Base-by-base conservation (phyloP, 2,888 invertebrate species). In the Callyntrura sp. region DNA sequence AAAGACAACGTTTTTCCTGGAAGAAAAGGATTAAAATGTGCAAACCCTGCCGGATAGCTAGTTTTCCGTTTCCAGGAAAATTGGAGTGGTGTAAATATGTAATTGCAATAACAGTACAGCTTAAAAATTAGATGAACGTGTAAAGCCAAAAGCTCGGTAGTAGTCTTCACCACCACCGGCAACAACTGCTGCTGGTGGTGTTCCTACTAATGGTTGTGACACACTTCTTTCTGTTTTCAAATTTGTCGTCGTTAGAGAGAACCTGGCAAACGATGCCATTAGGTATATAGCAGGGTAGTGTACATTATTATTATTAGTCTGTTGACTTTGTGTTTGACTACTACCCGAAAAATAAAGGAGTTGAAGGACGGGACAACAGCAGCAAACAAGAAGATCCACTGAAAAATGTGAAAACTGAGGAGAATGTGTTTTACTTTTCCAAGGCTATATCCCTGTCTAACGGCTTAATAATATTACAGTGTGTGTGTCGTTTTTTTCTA, bases 251-350 rank as follows among this genome's bases (percentile, higher is more conserved):
- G 73, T 73, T 73, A 73, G 73, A n/a, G n/a, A 73, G 73, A 84
- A 57, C 84, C 84, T 70, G 73, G 73, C 57, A 84, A 84, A 84
- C 57, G 73, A 73, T 84, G 84, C 43, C 84, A 84, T 84, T 84
- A 84, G 48, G 73, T 73, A 51, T 70, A 43, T 73, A 73, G 73
- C 25, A 48, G 20, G 20, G n/a, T n/a, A n/a, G 73, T 73, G 70
- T 20, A 84, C 84, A 84, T 73, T 84, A 73, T n/a, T n/a, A n/a
- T 57, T 84, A 73, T 57, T 73, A 48, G 70, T 70, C 23, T 51
- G 51, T 23, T 48, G 48, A 48, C 48, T 48, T 73, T 73, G 23
- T 23, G 3, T 20, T 45, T 20, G 73, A 14, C 23, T 25, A 73
- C 48, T 25, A 73, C 1, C 45, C 14, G 73, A 73, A 73, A 73